A percentile compares a stretch with the other conserved stretches of the same genome.
Conservation (phyloP, 2,888 invertebrate genomes). For the Laothoe populi region DNA sequence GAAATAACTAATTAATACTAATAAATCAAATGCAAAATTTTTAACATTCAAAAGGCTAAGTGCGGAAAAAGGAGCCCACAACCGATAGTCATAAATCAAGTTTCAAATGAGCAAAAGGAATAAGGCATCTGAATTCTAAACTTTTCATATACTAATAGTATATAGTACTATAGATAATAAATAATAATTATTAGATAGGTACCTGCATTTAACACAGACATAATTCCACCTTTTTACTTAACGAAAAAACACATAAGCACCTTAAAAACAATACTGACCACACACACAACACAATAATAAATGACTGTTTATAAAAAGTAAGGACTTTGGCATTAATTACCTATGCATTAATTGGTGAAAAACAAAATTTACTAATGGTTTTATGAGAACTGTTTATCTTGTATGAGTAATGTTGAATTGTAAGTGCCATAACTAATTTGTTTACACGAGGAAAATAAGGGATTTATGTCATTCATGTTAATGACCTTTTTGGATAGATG, state of each 20-base stretch:
- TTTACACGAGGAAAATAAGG: conserved; percentile 21
- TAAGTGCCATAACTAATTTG: conserved; percentile 1
- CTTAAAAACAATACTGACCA: conserved; percentile 15
- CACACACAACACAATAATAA: conserved; percentile 28
- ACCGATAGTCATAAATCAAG: no score
- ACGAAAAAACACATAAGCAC: not conserved
- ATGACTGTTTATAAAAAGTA: conserved; percentile 25
- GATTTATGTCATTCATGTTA: conserved; percentile 9
- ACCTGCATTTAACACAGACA: conserved; percentile 2
- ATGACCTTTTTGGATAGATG: not conserved
- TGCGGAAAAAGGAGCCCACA: no score
- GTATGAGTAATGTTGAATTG: conserved; percentile 49
- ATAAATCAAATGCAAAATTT: no score
- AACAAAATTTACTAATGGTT: conserved; percentile 49
- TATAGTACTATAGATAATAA: no score
- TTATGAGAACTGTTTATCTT: conserved; percentile 46
- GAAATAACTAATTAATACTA: no score
- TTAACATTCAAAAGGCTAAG: no score
- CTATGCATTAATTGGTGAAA: conserved; percentile 28
- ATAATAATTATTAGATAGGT: not conserved
- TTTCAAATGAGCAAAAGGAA: no score
- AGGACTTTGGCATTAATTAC: conserved; percentile 26
- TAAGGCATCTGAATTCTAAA: no score
- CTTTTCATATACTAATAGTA: no score
- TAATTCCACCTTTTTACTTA: not conserved